These are phyloP conservation scores for Salvelinus fontinalis DNA, from an alignment of 2,113 vertebrate genomes.

Conservation along the genomic window DNA sequence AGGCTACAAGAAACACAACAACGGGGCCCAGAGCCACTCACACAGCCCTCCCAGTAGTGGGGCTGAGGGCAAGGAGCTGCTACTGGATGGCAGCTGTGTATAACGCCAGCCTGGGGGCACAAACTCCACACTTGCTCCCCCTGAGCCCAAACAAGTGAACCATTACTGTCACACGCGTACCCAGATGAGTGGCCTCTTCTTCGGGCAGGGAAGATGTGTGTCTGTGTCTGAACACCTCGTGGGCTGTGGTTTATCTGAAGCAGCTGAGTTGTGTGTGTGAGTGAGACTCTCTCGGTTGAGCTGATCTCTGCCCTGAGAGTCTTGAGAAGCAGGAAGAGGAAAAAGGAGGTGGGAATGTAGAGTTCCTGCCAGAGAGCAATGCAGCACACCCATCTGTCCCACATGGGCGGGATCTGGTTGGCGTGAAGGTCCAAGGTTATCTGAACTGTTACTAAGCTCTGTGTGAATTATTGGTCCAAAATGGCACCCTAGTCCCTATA, in stretches of 20 bases:
- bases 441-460: conserved; percentile 47
- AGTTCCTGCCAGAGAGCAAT: conserved; percentile 1
- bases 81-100: conserved; percentile 90
- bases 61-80: conserved; percentile 85
- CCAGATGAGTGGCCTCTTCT: conserved; percentile 41
- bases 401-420: conserved; percentile 18
- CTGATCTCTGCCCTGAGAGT: conserved; percentile 39
- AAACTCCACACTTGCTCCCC: conserved; percentile 22
- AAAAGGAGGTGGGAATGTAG: conserved; percentile 14
- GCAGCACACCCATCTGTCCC: neutral
- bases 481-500: too few species aligned
- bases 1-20: conserved; percentile 87
- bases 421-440: conserved; percentile 25
- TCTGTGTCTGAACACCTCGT: neutral
- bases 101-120: conserved; percentile 66
- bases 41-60: conserved; percentile 83
- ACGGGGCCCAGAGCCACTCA: conserved; percentile 80
- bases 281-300: conserved; percentile 17
- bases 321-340: conserved; percentile 37
- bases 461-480: conserved; percentile 24
- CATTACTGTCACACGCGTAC: neutral
- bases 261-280: too few species aligned
- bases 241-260: neutral
- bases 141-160: conserved; percentile 3
- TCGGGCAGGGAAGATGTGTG: conserved; percentile 36